Base-by-base conservation (phyloP, 2,888 invertebrate species). In the Amphipoea oculea region DNA sequence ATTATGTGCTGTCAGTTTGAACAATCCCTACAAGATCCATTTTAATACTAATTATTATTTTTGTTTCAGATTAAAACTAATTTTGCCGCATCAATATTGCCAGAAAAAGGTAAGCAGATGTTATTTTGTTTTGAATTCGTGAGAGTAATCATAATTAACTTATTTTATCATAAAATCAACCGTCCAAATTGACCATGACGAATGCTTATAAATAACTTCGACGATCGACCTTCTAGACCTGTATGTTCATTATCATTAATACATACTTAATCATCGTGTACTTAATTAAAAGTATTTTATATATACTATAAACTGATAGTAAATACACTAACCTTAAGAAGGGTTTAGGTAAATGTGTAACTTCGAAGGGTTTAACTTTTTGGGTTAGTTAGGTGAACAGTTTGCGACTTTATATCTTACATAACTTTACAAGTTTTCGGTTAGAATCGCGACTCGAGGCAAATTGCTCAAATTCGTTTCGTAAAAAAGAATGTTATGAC, bases 401-500 rank as follows among this genome's bases (percentile, higher is more conserved):
- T 67, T 80, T 23, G 17, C 40, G 42, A 54, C 20, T 81, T 12
- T 29, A 5, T 60, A n/a, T 70, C 36, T 70, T 79, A 75, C 69
- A 78, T 76, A 72, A 74, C 62, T 76, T 75, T 57, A 51, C 57
- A 66, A 78, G 65, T 73, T 85, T 85, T 83, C 54, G 66, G 73
- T 60, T 70, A 73, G 70, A 76, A 82, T 66, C 76, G 79, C 67
- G 45, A 75, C 72, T 76, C n/a, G 81, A 11, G 62, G 78, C 76
- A 79, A 79, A 81, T 87, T 82, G 83, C 88, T 77, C 67, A 85
- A 85, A 74, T 67, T 73, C 62, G 73, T 87, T 85, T 87, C 83
- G 88, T 81, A 86, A 87, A 76, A 85, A 86, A 71, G 86, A 86
- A 82, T 82, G 86, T 80, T 57, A 14, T 78, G 86, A 86, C 87